Conservation (phyloP, 2,113 vertebrate species). For the Corythoichthys haematopterus region DNA sequence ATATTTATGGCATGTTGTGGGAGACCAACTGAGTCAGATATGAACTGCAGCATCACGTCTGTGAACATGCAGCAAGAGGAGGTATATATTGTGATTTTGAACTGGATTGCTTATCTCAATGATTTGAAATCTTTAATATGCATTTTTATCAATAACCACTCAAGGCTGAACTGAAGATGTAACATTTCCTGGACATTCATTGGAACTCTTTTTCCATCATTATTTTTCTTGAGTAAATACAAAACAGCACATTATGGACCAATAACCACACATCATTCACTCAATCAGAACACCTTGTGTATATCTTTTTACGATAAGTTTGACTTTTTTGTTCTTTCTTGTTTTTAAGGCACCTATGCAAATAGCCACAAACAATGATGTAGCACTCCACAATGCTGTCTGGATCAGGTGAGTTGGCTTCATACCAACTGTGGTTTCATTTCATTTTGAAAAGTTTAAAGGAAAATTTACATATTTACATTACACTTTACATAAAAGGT, state of each 20-base stretch:
- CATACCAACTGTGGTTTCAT: background rate
- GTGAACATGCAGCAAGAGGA: background rate
- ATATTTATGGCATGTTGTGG: background rate
- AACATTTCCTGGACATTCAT: background rate
- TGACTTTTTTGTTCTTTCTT: background rate
- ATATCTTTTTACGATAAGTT: background rate
- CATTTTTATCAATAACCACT: background rate
- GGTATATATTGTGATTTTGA: background rate
- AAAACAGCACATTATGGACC: background rate
- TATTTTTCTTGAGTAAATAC: background rate
- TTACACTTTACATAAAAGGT: too few species aligned
- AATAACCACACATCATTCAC: background rate
- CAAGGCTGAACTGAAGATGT: background rate
- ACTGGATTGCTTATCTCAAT: background rate
- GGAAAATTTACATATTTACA: background rate
- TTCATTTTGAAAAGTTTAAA: background rate
- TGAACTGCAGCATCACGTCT: background rate
- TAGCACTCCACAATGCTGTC: background rate
- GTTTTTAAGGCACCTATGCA: constrained; percentile 29
- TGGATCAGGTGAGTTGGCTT: constrained; percentile 48
- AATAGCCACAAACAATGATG: constrained; percentile 8
- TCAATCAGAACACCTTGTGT: background rate
- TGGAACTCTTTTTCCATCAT: background rate
- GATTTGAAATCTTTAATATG: background rate
- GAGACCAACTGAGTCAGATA: background rate